These are phyloP conservation scores for Brachionus rubens DNA, from an alignment of 1,140 invertebrate genomes.

Conservation along the genomic window DNA sequence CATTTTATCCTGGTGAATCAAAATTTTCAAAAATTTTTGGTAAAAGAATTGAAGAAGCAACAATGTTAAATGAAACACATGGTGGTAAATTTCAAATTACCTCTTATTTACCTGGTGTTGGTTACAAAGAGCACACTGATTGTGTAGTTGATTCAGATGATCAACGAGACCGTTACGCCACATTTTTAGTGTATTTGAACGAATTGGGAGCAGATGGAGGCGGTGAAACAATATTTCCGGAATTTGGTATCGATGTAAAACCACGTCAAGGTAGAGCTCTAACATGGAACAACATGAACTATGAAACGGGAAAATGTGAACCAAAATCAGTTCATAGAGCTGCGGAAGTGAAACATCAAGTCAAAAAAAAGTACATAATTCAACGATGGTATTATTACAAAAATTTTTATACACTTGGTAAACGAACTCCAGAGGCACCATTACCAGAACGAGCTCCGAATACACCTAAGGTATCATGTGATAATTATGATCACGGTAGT, in stretches of 20 bases:
- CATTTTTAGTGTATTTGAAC: conserved; percentile 56
- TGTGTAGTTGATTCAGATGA: conserved; percentile 52
- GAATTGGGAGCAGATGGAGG: conserved; percentile 52
- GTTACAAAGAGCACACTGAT: conserved; percentile 58
- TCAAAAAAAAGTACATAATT: conserved; percentile 56
- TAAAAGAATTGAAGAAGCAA: conserved; percentile 53
- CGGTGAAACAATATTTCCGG: conserved; percentile 57
- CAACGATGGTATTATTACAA: conserved; percentile 60
- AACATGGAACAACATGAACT: conserved; percentile 59
- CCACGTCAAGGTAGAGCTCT: conserved; percentile 55
- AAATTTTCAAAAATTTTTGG: conserved; percentile 53
- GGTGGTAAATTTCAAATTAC: conserved; percentile 60
- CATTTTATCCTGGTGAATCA: conserved; percentile 59
- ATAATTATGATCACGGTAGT: conserved; percentile 56
- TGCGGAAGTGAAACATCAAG: conserved; percentile 51
- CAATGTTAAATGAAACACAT: conserved; percentile 52
- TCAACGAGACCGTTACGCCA: conserved; percentile 54
- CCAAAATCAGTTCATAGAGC: conserved; percentile 54
- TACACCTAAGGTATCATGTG: conserved; percentile 54
- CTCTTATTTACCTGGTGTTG: conserved; percentile 50
- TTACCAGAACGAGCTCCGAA: conserved; percentile 50
- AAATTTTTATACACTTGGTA: conserved; percentile 57
- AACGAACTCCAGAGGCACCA: conserved; percentile 52
- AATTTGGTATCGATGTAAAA: conserved; percentile 57
- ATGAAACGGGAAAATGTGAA: conserved; percentile 53